A percentile compares a stretch with the other conserved stretches of the same genome.
These are phyloP conservation scores for Muntiacus muntjak DNA, from an alignment of 2,113 vertebrate species.

Conservation along the genomic window DNA sequence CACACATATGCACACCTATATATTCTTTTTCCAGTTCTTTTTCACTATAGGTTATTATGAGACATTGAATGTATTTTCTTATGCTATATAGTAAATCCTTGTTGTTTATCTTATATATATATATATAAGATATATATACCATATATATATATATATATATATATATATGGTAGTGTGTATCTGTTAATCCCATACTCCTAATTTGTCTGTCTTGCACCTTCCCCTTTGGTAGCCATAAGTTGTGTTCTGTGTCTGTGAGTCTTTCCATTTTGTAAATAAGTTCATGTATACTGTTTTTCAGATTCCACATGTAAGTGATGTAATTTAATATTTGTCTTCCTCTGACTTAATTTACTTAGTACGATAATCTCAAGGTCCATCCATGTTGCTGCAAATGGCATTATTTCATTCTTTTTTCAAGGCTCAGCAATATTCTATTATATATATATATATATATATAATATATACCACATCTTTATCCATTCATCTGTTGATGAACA, in stretches of 20 bases:
- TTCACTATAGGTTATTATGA: neutral
- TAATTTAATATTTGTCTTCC: neutral
- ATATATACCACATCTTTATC: neutral
- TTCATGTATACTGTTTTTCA: neutral
- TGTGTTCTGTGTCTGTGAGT: neutral
- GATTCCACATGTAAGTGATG: neutral
- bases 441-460: neutral
- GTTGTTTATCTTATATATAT: neutral
- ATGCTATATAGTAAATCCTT: neutral
- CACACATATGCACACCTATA: neutral
- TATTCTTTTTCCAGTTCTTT: neutral
- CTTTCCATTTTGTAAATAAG: neutral
- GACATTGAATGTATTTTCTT: neutral
- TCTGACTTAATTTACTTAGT: neutral
- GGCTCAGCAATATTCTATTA: neutral
- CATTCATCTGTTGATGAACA: neutral
- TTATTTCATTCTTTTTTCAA: neutral
- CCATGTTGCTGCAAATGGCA: neutral
- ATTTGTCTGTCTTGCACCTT: neutral
- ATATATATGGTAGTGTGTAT: neutral
- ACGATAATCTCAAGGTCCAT: neutral
- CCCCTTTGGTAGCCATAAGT: neutral
- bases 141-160: neutral
- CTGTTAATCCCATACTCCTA: neutral
- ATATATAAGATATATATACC: neutral